Conservation (phyloP, 2,888 invertebrate species). For the Pheosia gnoma region DNA sequence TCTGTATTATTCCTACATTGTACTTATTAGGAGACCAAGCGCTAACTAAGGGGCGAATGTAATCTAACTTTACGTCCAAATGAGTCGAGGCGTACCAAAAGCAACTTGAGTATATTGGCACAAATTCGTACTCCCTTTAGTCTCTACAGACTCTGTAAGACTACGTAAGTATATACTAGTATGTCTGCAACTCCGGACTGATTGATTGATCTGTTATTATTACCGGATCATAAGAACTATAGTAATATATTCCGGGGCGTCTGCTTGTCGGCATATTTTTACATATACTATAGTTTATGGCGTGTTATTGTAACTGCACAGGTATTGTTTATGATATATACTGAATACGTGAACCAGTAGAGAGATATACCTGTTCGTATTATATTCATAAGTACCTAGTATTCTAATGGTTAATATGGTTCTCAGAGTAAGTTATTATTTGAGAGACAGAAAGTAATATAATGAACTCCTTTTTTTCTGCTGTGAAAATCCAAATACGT, state of each 20-base stretch:
- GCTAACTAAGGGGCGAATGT: no score
- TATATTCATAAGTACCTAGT: no score
- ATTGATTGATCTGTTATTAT: conserved; percentile 56
- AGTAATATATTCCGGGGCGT: conserved; percentile 41
- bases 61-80: no score
- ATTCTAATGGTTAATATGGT: no score
- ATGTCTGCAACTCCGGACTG: conserved; percentile 33
- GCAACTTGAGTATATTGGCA: no score
- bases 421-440: no score
- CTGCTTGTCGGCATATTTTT: conserved; percentile 37
- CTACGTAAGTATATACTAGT: not conserved
- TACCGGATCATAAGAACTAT: conserved; percentile 43
- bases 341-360: no score
- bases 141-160: no score
- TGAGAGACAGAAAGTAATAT: not conserved
- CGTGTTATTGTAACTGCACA: conserved; percentile 8
- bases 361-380: no score
- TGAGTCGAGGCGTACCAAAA: no score
- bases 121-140: no score
- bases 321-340: conserved; percentile 2
- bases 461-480: conserved; percentile 1
- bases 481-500: conserved; percentile 14
- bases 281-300: conserved; percentile 27
- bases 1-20: not conserved
- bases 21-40: no score